Evolutionary conservation across 2,113 vertebrate genomes (phyloP).

Genomic region (Labrus mixtus): DNA sequence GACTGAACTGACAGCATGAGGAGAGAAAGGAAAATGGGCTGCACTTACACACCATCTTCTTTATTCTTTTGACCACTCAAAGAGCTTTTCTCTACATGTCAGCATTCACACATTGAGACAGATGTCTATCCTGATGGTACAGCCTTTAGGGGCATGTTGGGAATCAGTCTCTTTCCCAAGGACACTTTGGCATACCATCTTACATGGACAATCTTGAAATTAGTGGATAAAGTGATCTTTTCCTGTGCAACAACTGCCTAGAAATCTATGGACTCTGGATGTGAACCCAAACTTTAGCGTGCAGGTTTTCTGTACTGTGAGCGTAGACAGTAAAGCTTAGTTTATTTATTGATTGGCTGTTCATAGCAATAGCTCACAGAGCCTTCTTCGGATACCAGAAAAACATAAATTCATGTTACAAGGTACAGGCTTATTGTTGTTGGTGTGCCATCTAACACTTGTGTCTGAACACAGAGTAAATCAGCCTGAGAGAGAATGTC

Average conservation of each 20-base stretch:
- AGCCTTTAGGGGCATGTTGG: background rate
- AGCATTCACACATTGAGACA: background rate
- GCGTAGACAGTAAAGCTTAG: background rate
- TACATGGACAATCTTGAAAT: background rate
- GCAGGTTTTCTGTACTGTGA: background rate
- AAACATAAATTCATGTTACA: background rate
- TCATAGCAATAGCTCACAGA: background rate
- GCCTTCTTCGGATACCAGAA: no score
- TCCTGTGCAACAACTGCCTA: background rate
- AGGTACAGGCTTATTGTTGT: background rate
- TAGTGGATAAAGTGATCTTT: background rate
- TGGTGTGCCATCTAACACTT: slow-evolving; percentile 1
- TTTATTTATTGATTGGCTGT: background rate
- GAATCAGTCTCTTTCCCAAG: background rate
- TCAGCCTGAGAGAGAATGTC: background rate
- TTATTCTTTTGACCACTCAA: background rate
- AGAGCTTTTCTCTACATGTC: background rate
- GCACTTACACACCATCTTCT: background rate
- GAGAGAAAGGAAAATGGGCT: background rate
- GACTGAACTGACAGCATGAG: background rate
- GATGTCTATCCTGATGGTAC: background rate
- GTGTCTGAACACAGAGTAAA: background rate
- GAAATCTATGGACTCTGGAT: background rate
- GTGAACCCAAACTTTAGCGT: background rate
- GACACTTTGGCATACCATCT: background rate